These are phyloP conservation scores for Penaeus japonicus DNA, from an alignment of 1,140 invertebrate genomes.

Conservation along the genomic window DNA sequence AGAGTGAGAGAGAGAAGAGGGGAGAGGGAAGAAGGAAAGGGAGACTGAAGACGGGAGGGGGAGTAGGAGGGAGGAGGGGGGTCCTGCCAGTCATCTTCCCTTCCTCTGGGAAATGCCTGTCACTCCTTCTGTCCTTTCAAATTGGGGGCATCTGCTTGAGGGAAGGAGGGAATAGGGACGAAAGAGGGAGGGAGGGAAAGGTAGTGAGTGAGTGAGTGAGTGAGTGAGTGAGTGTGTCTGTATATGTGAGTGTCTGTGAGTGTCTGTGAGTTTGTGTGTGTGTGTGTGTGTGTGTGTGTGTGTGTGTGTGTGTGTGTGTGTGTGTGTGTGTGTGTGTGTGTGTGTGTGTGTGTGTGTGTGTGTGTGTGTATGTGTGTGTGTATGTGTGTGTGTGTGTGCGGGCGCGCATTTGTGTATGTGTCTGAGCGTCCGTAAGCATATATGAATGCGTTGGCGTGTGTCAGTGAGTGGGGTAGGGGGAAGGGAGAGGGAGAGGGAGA, in stretches of 20 bases:
- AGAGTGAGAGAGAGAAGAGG: neutral
- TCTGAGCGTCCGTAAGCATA: neutral
- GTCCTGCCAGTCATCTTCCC: neutral
- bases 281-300: neutral
- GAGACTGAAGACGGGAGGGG: neutral
- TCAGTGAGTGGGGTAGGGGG: neutral
- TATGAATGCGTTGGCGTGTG: neutral
- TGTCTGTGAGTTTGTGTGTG: no score
- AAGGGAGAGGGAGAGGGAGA: no score
- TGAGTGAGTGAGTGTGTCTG: neutral
- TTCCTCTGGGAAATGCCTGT: no score
- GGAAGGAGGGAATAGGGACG: neutral
- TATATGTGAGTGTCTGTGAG: neutral
- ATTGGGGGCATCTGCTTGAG: neutral
- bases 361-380: neutral
- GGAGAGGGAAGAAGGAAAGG: neutral
- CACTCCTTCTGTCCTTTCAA: no score
- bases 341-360: neutral
- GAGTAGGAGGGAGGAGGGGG: neutral
- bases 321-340: neutral
- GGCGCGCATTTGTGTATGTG: neutral
- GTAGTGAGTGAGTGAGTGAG: neutral
- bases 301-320: neutral
- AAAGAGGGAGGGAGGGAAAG: neutral
- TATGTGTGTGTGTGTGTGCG: neutral